Evolutionary conservation across 2,797 vertebrate species (phyloP).

Genomic region (Sebastes diaconus): DNA sequence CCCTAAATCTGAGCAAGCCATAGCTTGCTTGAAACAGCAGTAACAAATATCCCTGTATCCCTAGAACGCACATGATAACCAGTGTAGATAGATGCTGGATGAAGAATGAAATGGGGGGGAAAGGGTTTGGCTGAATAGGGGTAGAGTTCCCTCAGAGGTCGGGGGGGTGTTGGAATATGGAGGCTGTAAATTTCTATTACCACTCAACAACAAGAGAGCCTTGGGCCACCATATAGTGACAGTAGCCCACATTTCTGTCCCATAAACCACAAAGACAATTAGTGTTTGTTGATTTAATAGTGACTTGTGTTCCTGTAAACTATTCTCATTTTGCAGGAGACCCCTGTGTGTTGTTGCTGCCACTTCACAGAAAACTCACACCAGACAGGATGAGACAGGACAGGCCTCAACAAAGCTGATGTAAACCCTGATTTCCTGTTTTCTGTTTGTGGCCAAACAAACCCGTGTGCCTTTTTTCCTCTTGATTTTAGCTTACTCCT

Average conservation of each 20-base stretch:
- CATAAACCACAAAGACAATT: neutral
- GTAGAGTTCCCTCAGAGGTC: slow-evolving; percentile 42
- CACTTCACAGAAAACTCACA: slow-evolving; percentile 7
- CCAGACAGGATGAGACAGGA: neutral
- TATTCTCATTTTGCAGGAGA: neutral
- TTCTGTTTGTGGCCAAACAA: slow-evolving; percentile 50
- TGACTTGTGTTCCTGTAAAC: neutral
- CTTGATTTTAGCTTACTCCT: neutral
- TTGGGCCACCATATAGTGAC: neutral
- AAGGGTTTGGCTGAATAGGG: neutral
- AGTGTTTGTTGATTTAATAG: neutral
- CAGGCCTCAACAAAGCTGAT: slow-evolving; percentile 24
- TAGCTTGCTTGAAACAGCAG: neutral
- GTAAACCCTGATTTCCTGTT: slow-evolving; percentile 34
- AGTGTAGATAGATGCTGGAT: neutral
- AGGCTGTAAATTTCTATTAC: slow-evolving; percentile 44
- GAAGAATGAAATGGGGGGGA: neutral
- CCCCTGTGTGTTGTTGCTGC: neutral
- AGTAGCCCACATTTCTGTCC: neutral
- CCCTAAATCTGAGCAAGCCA: neutral
- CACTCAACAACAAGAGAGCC: slow-evolving; percentile 11
- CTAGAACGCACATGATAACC: neutral
- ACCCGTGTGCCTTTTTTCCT: slow-evolving; percentile 9
- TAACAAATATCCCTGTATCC: neutral
- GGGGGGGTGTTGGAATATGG: slow-evolving; percentile 21